Evolutionary conservation across 2,888 invertebrate species (phyloP).

Genomic region (Druceiella hillmani): DNA sequence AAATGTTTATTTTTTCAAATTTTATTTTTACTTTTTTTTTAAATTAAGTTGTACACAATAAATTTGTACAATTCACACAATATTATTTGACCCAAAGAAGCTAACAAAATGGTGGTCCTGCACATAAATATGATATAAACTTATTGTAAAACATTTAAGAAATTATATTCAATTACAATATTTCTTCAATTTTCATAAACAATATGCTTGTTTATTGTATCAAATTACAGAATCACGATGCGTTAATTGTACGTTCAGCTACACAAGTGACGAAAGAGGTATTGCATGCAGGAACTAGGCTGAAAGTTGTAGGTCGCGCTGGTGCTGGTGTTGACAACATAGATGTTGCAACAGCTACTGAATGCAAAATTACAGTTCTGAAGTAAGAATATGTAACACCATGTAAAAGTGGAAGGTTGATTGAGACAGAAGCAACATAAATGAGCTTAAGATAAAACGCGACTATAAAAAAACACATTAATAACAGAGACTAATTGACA

Average conservation of each 20-base stretch:
- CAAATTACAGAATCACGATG: slow-evolving; percentile 75
- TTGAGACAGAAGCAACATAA: too few species aligned
- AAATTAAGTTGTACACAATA: too few species aligned
- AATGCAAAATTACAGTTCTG: slow-evolving; percentile 81
- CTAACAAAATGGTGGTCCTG: too few species aligned
- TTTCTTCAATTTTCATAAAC: slow-evolving; percentile 1
- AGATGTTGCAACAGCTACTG: slow-evolving; percentile 80
- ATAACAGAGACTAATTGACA: too few species aligned
- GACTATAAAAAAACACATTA: too few species aligned
- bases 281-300: slow-evolving; percentile 63
- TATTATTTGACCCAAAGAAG: too few species aligned
- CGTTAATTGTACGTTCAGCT: slow-evolving; percentile 88
- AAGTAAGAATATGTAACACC: too few species aligned
- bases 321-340: slow-evolving; percentile 99
- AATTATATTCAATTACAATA: not conserved
- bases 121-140: too few species aligned
- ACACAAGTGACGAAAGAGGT: slow-evolving; percentile 90
- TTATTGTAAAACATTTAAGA: too few species aligned
- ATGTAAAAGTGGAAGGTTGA: too few species aligned
- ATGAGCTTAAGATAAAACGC: too few species aligned
- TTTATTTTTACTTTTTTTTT: slow-evolving; percentile 5
- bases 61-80: too few species aligned
- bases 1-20: slow-evolving; percentile 9
- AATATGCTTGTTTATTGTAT: not conserved
- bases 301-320: slow-evolving; percentile 92